phyloP scores from a whole-genome alignment of 2,888 invertebrate species.

The Pyrgus malvae region DNA sequence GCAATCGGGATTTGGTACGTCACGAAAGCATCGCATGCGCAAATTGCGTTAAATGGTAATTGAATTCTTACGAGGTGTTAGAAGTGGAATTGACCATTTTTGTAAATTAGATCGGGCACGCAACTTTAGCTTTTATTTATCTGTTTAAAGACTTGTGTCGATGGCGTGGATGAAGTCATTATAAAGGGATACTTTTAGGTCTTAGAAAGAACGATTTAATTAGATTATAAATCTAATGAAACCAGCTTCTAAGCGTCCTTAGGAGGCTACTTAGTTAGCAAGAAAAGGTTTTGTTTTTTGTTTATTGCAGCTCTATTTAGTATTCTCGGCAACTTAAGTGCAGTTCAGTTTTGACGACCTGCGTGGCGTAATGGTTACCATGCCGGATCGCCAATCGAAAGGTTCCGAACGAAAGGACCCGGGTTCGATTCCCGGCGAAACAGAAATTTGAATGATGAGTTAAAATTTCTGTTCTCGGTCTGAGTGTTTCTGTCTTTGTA shows the following conservation, averaged over 20 bases:
- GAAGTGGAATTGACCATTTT: constrained; percentile 65
- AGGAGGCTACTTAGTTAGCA: neutral
- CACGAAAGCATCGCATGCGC: constrained; percentile 53
- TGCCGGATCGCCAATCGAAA: too few species aligned
- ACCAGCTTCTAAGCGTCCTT: neutral
- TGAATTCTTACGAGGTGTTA: constrained; percentile 73
- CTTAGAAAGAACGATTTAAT: constrained; percentile 16
- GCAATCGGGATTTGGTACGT: constrained; percentile 35
- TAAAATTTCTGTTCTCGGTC: too few species aligned
- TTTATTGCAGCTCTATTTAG: neutral
- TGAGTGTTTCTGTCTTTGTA: too few species aligned
- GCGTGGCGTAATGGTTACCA: too few species aligned
- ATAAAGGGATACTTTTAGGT: constrained; percentile 14
- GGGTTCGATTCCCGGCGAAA: too few species aligned
- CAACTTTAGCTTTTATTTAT: constrained; percentile 47
- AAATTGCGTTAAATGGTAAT: constrained; percentile 71
- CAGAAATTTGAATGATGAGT: too few species aligned
- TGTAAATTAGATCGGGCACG: constrained; percentile 75
- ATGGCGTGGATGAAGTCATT: constrained; percentile 29
- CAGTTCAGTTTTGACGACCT: too few species aligned
- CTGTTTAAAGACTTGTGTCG: constrained; percentile 40
- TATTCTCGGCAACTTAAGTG: too few species aligned
- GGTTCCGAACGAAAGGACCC: too few species aligned
- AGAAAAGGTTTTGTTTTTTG: neutral
- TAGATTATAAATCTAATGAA: constrained; percentile 3